Conservation (phyloP, 2,888 invertebrate species). For the Eristalinus sepulchralis region DNA sequence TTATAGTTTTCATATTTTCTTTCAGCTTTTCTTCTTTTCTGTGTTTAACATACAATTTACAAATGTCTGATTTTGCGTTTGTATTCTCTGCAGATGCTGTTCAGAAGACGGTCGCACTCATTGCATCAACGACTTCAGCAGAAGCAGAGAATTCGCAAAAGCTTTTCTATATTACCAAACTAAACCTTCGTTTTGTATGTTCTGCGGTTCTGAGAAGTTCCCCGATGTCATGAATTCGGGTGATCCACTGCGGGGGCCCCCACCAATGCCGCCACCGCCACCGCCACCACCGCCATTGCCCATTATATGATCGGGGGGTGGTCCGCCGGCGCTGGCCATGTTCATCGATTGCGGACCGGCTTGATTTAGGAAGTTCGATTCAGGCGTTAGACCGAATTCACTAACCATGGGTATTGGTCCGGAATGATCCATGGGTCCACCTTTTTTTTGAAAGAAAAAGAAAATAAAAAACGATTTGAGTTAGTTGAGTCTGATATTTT, state of each 20-base stretch:
- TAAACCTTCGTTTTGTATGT: constrained; percentile 87
- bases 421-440: constrained; percentile 87
- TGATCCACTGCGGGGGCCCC: constrained; percentile 87
- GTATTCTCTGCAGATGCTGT: constrained; percentile 32
- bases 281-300: constrained; percentile 76
- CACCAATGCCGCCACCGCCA: constrained; percentile 76
- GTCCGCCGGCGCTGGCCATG: constrained; percentile 80
- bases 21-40: not conserved
- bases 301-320: constrained; percentile 85
- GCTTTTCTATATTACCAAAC: constrained; percentile 85
- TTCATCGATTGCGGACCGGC: constrained; percentile 81
- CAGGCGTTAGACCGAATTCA: constrained; percentile 88
- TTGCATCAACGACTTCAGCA: constrained; percentile 76
- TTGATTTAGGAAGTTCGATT: constrained; percentile 83
- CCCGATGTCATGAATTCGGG: constrained; percentile 87
- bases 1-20: constrained; percentile 28
- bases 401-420: constrained; percentile 87
- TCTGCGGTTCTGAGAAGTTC: constrained; percentile 86
- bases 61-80: constrained; percentile 62
- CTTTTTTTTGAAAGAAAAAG: constrained; percentile 80
- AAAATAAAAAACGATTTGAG: not conserved
- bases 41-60: constrained; percentile 49
- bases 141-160: constrained; percentile 79
- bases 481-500: not conserved
- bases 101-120: constrained; percentile 12